A percentile compares a stretch with the other conserved stretches of the same genome.
Conservation (phyloP, 2,888 invertebrate species). For the Epirrita christyi region DNA sequence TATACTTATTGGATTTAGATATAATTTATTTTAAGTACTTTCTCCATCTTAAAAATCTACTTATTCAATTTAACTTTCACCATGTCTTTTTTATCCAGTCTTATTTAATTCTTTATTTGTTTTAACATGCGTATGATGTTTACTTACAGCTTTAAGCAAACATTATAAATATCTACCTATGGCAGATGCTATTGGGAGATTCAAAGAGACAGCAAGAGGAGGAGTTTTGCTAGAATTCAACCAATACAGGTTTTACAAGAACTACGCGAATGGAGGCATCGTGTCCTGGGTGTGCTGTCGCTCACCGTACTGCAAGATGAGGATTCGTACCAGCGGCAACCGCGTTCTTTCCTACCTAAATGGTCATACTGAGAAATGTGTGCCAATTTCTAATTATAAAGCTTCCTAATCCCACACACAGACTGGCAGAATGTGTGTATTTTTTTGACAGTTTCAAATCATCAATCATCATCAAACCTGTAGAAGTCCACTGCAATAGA, state of each 20-base stretch:
- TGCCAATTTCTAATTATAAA: slow-evolving; percentile 6
- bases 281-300: slow-evolving; percentile 28
- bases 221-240: slow-evolving; percentile 37
- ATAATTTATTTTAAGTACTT: no score
- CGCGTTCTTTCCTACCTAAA: slow-evolving; percentile 27
- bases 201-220: slow-evolving; percentile 40
- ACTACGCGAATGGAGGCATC: slow-evolving; percentile 35
- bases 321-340: slow-evolving; percentile 40
- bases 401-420: not conserved
- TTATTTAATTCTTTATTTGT: no score
- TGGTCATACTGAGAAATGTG: slow-evolving; percentile 17
- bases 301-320: slow-evolving; percentile 34
- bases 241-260: slow-evolving; percentile 45
- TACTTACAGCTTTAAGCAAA: slow-evolving; percentile 17
- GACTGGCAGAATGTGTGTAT: not conserved
- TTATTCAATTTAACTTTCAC: no score
- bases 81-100: no score
- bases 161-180: no score
- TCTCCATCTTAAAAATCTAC: no score
- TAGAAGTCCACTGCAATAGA: no score
- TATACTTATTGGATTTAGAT: no score
- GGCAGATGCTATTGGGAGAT: slow-evolving; percentile 31
- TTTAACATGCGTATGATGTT: not conserved
- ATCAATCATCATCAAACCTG: no score
- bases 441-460: no score